Conservation (phyloP, 2,113 vertebrate genomes). For the Macrotis lagotis region DNA sequence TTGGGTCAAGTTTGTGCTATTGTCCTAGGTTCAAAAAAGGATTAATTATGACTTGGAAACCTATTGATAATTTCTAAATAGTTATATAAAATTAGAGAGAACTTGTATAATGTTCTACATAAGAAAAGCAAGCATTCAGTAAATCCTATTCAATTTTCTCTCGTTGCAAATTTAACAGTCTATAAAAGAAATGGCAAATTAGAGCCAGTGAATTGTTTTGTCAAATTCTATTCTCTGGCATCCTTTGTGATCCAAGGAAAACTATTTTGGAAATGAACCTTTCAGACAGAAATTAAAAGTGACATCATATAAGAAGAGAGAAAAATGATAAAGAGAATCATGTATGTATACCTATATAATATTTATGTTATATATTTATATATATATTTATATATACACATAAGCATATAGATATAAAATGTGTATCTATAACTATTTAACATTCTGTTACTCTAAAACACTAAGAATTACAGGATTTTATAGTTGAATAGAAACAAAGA, state of each 20-base stretch:
- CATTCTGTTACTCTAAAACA: not conserved
- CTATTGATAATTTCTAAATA: not conserved
- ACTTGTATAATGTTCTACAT: not conserved
- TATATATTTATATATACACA: too few species aligned
- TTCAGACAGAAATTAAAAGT: not conserved
- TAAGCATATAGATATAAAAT: too few species aligned
- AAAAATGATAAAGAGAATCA: slow-evolving; percentile 1
- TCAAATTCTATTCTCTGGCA: not conserved
- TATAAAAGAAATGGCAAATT: not conserved
- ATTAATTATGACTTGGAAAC: not conserved
- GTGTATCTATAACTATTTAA: too few species aligned
- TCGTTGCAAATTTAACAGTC: not conserved
- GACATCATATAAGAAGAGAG: not conserved
- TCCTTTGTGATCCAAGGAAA: slow-evolving; percentile 6
- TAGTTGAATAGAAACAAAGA: not conserved
- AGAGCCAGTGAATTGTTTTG: not conserved
- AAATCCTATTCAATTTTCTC: not conserved
- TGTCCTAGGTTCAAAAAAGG: not conserved
- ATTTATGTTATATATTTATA: too few species aligned
- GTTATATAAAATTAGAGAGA: not conserved
- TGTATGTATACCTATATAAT: too few species aligned
- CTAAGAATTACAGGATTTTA: not conserved
- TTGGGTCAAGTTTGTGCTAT: not conserved
- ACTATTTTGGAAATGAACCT: slow-evolving; percentile 4
- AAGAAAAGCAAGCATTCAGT: not conserved